Base-by-base conservation (phyloP, 2,888 invertebrate species). In the Gastrophysa polygoni region DNA sequence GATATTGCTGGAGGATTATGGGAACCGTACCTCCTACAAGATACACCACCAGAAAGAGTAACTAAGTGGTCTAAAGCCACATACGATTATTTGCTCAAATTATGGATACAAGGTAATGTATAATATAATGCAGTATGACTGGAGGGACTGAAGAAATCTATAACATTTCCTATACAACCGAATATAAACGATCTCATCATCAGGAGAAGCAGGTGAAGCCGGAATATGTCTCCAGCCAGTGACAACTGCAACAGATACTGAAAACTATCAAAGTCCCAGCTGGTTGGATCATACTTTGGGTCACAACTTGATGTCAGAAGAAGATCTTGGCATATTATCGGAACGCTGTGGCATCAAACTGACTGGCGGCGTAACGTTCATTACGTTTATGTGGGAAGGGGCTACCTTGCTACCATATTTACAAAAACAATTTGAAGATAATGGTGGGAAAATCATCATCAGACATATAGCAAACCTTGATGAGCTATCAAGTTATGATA, bases 1-100 rank as follows among this genome's bases (percentile, higher is more conserved):
- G 92, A 92, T 77, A 88, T 90, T 0, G 89, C 91, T 1, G 93
- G 91, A 0, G 93, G 92, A 0, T 78, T 92, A 5, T 92, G 92
- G 91, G 83, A 85, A 8, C 92, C 92, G 0, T 91, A 86, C 75
- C 76, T 89, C 7, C 82, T 87, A 46, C 85, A 85, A 0, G 81
- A 82, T 14, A 90, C 89, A 0, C 81, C 88, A 0, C 71, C 75
- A 1, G 71, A 82, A 0, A 83, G 86, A 64, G 80, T 90, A 16
- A 68, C 78, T 88, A 88, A 63, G 80, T 91, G 91, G 91, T 85
- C 89, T 0, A 77, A 78, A 29, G 84, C 83, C 63, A 88, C 89
- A 6, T 89, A 88, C 70, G 75, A 76, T 71, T 88, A 84, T 71
- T 84, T 84, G 69, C 85, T 82, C 78, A 80, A 85, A 68, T 82